Evolutionary conservation across 92 coral and sea anemone species (phyloP).

Genomic region (Blastomussa wellsi): DNA sequence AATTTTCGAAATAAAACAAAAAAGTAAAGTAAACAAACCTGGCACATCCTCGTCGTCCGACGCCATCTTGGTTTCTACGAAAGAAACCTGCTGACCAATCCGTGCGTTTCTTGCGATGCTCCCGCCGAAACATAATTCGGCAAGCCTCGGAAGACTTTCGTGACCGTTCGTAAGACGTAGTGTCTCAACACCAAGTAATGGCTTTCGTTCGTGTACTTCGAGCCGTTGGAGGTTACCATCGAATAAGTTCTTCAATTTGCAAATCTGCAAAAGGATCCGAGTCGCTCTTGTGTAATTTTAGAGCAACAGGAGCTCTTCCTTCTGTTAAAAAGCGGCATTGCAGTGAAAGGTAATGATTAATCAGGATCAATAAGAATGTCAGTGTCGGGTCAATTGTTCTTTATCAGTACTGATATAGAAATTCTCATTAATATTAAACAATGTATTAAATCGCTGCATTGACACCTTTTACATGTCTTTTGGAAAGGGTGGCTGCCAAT

Average conservation of each 20-base stretch:
- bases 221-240: background rate
- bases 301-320: constrained; percentile 36
- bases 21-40: constrained; percentile 83
- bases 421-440: background rate
- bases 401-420: background rate
- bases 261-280: background rate
- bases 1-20: constrained; percentile 6
- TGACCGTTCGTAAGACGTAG: background rate
- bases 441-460: background rate
- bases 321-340: constrained; percentile 23
- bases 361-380: background rate
- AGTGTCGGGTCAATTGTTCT: background rate
- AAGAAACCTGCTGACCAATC: constrained; percentile 27
- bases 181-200: constrained; percentile 29
- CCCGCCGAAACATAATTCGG: constrained; percentile 22
- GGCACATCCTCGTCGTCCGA: constrained; percentile 99
- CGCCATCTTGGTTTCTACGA: constrained; percentile 87
- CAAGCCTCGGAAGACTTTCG: background rate
- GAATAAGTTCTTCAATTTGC: constrained; percentile 1
- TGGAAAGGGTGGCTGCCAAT: background rate
- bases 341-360: constrained; percentile 46
- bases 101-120: constrained; percentile 12
- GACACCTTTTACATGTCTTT: too few relatives aligned
- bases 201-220: constrained; percentile 39
- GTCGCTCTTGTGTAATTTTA: background rate